Base-by-base conservation (phyloP, 1,140 invertebrate genomes). In the Trinorchestia longiramus region DNA sequence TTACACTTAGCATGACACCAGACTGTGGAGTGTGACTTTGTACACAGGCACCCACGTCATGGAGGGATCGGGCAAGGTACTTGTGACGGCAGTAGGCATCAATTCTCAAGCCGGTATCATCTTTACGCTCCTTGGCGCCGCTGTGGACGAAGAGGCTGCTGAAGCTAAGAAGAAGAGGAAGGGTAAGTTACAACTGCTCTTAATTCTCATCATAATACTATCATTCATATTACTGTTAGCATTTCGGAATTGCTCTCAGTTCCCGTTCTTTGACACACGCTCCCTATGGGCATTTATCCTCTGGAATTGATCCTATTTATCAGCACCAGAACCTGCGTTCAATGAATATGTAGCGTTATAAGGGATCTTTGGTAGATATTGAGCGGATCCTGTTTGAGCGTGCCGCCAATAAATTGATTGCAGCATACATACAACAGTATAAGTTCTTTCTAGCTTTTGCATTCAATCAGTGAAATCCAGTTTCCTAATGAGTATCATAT, bases 31-130 rank as follows among this genome's bases (percentile, higher is more conserved):
- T 77, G 62, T 77, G 1, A 3, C 15, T 36, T 77, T 77, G 92
- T 19, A 96, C 96, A 47, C 97, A 98, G 99, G 99, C 97, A 99
- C 99, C 95, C 99, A 99, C 98, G 99, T 99, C 92, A 99, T 99
- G 99, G 99, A 99, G 97, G 99, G 99, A 95, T 99, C 99, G 97
- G 99, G 99, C 57, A 99, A 99, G 98, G 99, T 99, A 99, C 97
- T 99, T 97, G 99, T 99, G 91, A 98, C 99, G 62, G 99, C 99
- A 87, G 99, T 99, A 57, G 99, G 99, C 97, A 98, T 99, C 92
- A 99, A 99, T 97, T 99, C 99, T 1, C 99, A 99, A 92, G 99
- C 99, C 95, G 99, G 99, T 97, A 99, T 99, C 97, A 99, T 99
- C 97, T 99, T 99, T 97, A 99, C 99, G 28, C 98, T 99, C 4